Percentiles rank a stretch among this genome's conserved stretches.
These are phyloP conservation scores for Selene dorsalis DNA, from an alignment of 2,797 vertebrate genomes.

Conservation along the genomic window DNA sequence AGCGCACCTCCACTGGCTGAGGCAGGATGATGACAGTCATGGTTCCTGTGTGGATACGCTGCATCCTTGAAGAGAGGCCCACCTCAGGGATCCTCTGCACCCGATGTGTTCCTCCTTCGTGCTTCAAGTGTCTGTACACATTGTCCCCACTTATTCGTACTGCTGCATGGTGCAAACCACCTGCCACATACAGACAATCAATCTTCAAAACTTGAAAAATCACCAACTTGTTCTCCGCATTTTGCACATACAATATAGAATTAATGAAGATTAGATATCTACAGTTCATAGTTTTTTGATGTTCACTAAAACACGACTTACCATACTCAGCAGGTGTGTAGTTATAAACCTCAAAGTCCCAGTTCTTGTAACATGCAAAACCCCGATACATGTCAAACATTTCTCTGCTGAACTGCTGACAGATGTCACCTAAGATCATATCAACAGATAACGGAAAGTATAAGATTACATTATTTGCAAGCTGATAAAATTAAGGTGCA, in stretches of 20 bases:
- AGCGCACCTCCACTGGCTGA: slow-evolving; percentile 88
- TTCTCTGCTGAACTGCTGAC: slow-evolving; percentile 95
- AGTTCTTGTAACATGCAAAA: slow-evolving; percentile 88
- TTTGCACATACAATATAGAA: too few relatives aligned
- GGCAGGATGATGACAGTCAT: slow-evolving; percentile 94
- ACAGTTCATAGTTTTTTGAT: too few relatives aligned
- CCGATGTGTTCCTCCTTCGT: slow-evolving; percentile 93
- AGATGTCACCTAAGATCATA: slow-evolving; percentile 92
- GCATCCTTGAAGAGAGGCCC: slow-evolving; percentile 95
- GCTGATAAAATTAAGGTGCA: too few relatives aligned
- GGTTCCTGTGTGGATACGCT: slow-evolving; percentile 97
- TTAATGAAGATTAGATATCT: neutral
- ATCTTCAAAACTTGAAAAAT: neutral
- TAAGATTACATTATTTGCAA: neutral
- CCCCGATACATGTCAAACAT: slow-evolving; percentile 95
- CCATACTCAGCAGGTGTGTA: slow-evolving; percentile 89
- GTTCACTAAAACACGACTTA: slow-evolving; percentile 54
- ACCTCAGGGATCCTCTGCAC: slow-evolving; percentile 95
- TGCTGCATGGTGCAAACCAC: slow-evolving; percentile 93
- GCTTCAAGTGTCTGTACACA: slow-evolving; percentile 90
- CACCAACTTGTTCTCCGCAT: too few relatives aligned
- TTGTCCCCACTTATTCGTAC: slow-evolving; percentile 87
- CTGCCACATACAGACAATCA: slow-evolving; percentile 69
- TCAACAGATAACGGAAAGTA: neutral
- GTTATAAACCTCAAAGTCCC: slow-evolving; percentile 92